These are phyloP conservation scores for Delichon dasypus DNA, from an alignment of 2,797 vertebrate genomes.

Conservation along the genomic window DNA sequence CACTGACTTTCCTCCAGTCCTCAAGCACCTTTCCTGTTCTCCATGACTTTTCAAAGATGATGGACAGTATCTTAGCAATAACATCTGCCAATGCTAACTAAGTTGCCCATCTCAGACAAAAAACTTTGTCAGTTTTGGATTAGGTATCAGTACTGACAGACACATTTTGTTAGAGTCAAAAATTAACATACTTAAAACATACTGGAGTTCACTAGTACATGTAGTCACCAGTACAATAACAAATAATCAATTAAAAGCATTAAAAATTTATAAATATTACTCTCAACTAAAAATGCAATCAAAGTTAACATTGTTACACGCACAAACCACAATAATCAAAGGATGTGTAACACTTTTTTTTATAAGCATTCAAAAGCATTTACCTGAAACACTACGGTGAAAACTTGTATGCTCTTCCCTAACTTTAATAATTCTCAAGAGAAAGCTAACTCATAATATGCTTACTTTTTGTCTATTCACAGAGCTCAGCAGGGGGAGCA, in stretches of 20 bases:
- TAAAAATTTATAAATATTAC: background rate
- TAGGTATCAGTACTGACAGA: background rate
- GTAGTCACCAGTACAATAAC: background rate
- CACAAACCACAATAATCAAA: background rate
- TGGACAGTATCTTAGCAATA: background rate
- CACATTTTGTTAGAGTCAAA: background rate
- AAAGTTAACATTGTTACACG: background rate
- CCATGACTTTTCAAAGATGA: background rate
- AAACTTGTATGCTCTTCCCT: background rate
- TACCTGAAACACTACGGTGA: background rate
- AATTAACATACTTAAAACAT: background rate
- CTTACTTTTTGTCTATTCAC: background rate
- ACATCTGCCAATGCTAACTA: background rate
- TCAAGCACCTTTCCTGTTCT: background rate
- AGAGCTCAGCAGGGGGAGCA: slow-evolving; percentile 47
- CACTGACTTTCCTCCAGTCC: background rate
- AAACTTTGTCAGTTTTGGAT: background rate
- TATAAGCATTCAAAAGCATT: background rate
- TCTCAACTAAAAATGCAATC: background rate
- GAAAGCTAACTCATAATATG: background rate
- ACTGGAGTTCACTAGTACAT: background rate
- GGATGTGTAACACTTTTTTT: background rate
- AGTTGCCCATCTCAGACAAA: background rate
- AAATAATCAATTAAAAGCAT: background rate
- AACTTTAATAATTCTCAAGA: background rate